Evolutionary conservation across 2,797 vertebrate genomes (phyloP).

Genomic region (Zenarchopterus dispar): DNA sequence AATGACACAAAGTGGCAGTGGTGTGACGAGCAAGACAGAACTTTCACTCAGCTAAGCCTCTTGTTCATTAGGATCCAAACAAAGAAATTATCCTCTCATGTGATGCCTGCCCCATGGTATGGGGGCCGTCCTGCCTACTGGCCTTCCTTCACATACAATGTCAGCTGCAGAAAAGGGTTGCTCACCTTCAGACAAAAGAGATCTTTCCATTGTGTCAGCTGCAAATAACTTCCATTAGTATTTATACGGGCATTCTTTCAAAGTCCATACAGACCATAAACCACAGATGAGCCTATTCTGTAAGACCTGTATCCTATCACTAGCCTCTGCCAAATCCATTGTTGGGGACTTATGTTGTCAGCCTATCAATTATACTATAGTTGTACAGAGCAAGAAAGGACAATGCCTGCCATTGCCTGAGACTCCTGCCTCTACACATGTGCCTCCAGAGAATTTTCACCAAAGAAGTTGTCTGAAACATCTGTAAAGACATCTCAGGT

Average conservation of each 20-base stretch:
- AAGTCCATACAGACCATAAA: neutral
- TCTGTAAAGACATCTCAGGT: constrained; percentile 1
- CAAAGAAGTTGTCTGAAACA: neutral
- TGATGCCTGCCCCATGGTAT: neutral
- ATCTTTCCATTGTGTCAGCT: neutral
- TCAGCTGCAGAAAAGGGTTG: neutral
- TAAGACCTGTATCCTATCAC: neutral
- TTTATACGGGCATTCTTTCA: neutral
- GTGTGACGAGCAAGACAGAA: neutral
- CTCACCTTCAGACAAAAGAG: neutral
- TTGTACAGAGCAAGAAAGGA: constrained; percentile 1
- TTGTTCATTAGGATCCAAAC: neutral
- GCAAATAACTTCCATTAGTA: neutral
- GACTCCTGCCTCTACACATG: no score
- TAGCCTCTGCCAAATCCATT: neutral
- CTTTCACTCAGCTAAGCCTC: neutral
- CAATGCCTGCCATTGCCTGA: neutral
- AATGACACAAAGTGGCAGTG: neutral
- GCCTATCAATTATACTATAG: neutral
- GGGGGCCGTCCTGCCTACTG: no score
- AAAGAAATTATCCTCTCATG: neutral
- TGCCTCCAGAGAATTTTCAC: neutral
- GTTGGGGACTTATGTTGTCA: neutral
- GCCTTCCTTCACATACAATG: no score
- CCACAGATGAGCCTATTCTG: neutral